Percentiles rank a stretch among this genome's conserved stretches.
phyloP scores from a whole-genome alignment of 2,113 vertebrate genomes.

The Erythrolamprus reginae region DNA sequence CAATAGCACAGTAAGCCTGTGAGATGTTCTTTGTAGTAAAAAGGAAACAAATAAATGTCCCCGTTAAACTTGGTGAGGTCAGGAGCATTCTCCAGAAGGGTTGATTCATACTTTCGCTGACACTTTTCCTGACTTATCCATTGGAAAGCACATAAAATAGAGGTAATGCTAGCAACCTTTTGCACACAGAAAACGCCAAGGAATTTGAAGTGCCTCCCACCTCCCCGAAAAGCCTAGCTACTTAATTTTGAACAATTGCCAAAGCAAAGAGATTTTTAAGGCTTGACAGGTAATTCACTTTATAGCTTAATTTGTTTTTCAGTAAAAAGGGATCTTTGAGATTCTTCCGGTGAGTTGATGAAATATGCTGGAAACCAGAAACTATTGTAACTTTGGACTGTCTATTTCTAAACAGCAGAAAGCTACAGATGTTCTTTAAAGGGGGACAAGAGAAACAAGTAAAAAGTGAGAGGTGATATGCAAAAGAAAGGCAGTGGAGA shows the following conservation, averaged over 20 bases:
- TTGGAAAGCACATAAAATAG: conserved; percentile 50
- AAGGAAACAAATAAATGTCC: conserved; percentile 68
- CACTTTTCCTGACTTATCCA: conserved; percentile 46
- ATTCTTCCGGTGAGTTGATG: not conserved
- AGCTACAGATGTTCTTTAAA: not conserved
- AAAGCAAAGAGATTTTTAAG: not conserved
- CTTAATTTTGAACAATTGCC: not conserved
- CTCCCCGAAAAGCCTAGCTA: not conserved
- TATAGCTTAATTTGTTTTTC: not conserved
- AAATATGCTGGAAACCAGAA: not conserved
- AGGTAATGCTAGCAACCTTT: conserved; percentile 52
- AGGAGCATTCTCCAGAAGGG: conserved; percentile 59
- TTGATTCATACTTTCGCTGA: conserved; percentile 56
- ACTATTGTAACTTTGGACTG: conserved; percentile 39
- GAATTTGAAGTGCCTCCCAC: not conserved
- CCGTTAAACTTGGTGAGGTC: conserved; percentile 65
- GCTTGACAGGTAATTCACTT: not conserved
- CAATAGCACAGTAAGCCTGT: conserved; percentile 57
- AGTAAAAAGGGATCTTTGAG: not conserved
- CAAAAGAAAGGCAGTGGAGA: not conserved
- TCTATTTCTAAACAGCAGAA: not conserved
- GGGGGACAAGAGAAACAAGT: not conserved
- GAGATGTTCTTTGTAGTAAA: conserved; percentile 65
- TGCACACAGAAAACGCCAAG: not conserved
- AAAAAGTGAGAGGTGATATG: not conserved